These are phyloP conservation scores for Drosophila sproati DNA, from an alignment of 1,140 invertebrate genomes.

Conservation along the genomic window DNA sequence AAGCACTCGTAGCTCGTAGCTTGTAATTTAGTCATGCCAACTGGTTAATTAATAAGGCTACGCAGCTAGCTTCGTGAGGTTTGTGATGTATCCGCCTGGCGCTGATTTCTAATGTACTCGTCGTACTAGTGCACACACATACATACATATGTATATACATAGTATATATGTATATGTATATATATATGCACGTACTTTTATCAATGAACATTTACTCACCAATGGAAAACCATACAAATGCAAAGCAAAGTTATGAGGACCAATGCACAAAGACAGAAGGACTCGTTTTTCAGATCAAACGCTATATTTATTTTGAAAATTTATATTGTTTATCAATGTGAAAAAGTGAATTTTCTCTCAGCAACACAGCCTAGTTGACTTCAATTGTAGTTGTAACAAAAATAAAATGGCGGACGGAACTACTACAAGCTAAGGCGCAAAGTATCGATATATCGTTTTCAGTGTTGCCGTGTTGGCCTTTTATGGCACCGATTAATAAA, in stretches of 20 bases:
- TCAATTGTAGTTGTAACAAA: constrained; percentile 45
- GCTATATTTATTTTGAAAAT: constrained; percentile 68
- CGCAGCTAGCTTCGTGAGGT: constrained; percentile 11
- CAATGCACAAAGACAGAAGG: constrained; percentile 71
- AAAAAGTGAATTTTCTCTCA: constrained; percentile 58
- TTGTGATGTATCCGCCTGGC: constrained; percentile 20
- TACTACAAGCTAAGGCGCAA: not conserved
- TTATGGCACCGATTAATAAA: not conserved
- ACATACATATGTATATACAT: not conserved
- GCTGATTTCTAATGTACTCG: constrained; percentile 34
- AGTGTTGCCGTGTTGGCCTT: too few relatives aligned
- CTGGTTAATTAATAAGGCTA: constrained; percentile 11
- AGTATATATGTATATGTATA: not conserved
- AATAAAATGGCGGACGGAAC: constrained; percentile 42
- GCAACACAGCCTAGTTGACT: constrained; percentile 49
- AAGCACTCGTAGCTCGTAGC: constrained; percentile 29
- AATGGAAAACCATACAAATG: constrained; percentile 68
- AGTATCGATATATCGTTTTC: constrained; percentile 25
- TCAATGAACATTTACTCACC: constrained; percentile 76
- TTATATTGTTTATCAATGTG: constrained; percentile 57
- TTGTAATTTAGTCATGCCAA: constrained; percentile 2
- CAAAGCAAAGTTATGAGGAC: constrained; percentile 61
- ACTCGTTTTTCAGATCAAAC: constrained; percentile 50
- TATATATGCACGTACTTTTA: constrained; percentile 52
- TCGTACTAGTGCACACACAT: constrained; percentile 29